Evolutionary conservation across 2,888 invertebrate genomes (phyloP), one percentile per base, ranked within the genome.

Genomic region (Drosophila picticornis): DNA sequence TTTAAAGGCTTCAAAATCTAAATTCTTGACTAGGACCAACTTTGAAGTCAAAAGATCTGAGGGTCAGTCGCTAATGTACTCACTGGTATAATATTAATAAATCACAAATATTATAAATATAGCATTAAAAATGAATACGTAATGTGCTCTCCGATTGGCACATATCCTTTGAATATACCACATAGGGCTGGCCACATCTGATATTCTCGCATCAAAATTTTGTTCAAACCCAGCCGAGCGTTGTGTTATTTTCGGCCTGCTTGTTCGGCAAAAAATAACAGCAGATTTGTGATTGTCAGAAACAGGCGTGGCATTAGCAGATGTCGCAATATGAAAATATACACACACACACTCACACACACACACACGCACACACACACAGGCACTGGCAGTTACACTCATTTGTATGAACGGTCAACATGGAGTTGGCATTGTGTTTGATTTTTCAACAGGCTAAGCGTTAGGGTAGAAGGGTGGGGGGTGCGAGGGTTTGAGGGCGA

Each of bases 271-370:
- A 53, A 48, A 64, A 50, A 50, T 22, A 48, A 75, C 13, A 56
- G 29, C 11, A 72, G 29, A 76, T 75, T 75, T 70, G 72, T 71
- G 43, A 67, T 87, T 87, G 75, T 81, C 80, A 68, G 65, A 27
- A 34, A 67, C 73, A 75, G 83, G 69, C 80, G 83, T 88, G 78
- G 88, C 88, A 90, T 80, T 78, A 80, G 83, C 86, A 90, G 88
- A 83, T 90, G 86, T 88, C 38, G 65, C 72, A 72, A 76, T 71
- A 81, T 75, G 75, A 67, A 72, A 60, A 69, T 59, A 53, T 50
- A 50, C 27, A 55, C 46, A 70, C 32, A 48, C 19, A 36, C 34
- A 34, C 31, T 10, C 31, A 40, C 31, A 51, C 50, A 70, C 46
- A 22, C 38, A 31, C 48, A 40, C 32, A 11, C 16, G 56, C 36